Percentiles rank a stretch among this genome's conserved stretches.
Conservation (phyloP, 2,113 vertebrate species). For the Erpornis zantholeuca region DNA sequence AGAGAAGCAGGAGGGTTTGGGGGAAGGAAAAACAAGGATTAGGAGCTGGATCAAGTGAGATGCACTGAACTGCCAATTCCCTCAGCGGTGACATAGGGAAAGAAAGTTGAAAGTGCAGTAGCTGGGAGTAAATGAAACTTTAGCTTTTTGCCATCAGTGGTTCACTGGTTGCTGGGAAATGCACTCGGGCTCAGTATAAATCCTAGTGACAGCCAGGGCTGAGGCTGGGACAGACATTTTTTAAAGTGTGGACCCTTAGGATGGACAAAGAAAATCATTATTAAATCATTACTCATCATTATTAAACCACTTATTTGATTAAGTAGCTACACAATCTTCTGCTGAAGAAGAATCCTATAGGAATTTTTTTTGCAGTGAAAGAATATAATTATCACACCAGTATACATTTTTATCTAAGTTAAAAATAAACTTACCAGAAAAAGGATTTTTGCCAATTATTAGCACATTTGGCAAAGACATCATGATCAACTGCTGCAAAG, state of each 20-base stretch:
- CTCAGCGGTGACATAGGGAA: not conserved
- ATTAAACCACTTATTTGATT: not conserved
- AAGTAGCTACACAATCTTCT: not conserved
- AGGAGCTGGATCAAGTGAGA: not conserved
- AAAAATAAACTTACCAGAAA: conserved; percentile 82
- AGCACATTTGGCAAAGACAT: conserved; percentile 96
- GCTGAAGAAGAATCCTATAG: not conserved
- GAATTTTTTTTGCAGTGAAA: not conserved
- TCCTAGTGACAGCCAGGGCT: not conserved
- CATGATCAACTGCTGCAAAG: conserved; percentile 94
- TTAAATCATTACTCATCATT: not conserved
- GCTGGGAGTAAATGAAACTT: not conserved
- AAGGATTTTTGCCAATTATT: conserved; percentile 90
- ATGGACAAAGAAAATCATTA: not conserved
- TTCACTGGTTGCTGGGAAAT: not conserved
- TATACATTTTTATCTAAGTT: not conserved
- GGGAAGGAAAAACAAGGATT: not conserved
- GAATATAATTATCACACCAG: not conserved
- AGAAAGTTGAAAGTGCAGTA: not conserved
- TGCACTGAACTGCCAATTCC: not conserved
- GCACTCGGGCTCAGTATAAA: not conserved
- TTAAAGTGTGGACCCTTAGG: not conserved
- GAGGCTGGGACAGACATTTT: not conserved
- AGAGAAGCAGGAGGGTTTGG: not conserved
- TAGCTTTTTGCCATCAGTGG: not conserved